Percentiles rank a stretch among this genome's conserved stretches.
These are phyloP conservation scores for Augiades crinisus DNA, from an alignment of 2,888 invertebrate species.

Conservation along the genomic window DNA sequence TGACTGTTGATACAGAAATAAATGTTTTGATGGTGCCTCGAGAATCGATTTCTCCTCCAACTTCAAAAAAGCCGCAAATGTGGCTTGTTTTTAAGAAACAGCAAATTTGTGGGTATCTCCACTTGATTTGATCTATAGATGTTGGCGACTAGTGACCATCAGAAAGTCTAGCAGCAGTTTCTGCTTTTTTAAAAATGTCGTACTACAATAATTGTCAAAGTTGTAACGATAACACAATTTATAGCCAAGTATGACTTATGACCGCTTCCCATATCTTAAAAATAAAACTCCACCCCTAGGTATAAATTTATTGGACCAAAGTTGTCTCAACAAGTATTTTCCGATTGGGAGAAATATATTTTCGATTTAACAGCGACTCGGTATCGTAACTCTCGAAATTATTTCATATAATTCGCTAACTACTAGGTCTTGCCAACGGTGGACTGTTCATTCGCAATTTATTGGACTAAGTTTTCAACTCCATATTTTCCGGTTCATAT, in stretches of 20 bases:
- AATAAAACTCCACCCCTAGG: background rate
- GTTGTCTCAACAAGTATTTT: conserved; percentile 18
- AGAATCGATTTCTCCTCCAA: no score
- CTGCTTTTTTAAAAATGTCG: no score
- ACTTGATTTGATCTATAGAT: no score
- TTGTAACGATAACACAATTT: background rate
- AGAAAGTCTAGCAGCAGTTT: no score
- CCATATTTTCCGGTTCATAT: conserved; percentile 41
- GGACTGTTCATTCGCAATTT: conserved; percentile 40
- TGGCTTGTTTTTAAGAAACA: no score
- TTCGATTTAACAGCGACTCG: conserved; percentile 9
- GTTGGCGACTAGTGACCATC: no score
- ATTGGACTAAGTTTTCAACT: conserved; percentile 45
- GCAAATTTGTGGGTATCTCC: no score
- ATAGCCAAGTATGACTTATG: no score
- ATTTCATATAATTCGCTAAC: conserved; percentile 28
- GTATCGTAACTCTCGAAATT: conserved; percentile 14
- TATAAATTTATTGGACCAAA: conserved; percentile 14
- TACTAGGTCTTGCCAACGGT: conserved; percentile 27
- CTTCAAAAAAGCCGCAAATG: no score
- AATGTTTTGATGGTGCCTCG: no score
- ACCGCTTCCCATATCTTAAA: background rate
- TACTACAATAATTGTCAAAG: no score
- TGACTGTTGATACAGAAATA: no score
- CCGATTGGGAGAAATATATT: conserved; percentile 11